Base-by-base conservation (phyloP, 1,140 invertebrate species). In the Sarcophaga bullata region DNA sequence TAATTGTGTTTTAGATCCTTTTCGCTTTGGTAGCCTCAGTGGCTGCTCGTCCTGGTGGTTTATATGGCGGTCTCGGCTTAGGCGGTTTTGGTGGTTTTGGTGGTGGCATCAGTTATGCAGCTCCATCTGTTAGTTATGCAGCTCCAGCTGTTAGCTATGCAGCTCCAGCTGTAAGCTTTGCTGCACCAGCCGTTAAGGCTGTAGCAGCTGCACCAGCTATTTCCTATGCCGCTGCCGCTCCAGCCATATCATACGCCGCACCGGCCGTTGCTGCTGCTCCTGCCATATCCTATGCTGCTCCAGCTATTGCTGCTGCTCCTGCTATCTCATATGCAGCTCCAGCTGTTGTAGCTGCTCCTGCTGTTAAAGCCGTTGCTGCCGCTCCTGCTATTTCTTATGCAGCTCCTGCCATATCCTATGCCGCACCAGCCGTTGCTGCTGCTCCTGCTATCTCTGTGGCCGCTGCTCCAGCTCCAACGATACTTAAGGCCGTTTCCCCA, bases 111-210 rank as follows among this genome's bases (percentile, higher is more conserved):
- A 68, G 62, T 48, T 76, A 81, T 54, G 85, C 86, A 49, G 84
- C 87, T 6, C 86, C 87, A 17, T 80, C 87, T 4, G 82, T 88
- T 50, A 68, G 86, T 48, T 86, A 86, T 81, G 87, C 86, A 49
- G 84, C 87, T 6, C 86, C 87, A 17, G 81, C 87, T 4, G 82
- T 88, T 50, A 68, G 86, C 46, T 86, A 86, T 81, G 87, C 85
- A 6, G 86, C 86, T 25, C 86, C 86, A 13, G 85, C 85, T 19
- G 85, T 86, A 10, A 86, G 87, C 80, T 88, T 87, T 75, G 86
- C 87, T 8, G 87, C 87, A 8, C 87, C 87, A 13, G 48, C 50
- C 1, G 49, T 80, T 17, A 17, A 78, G n/a, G 75, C 73, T 75
- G 73, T 52, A 8, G 75, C 82, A 3, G 54, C 82, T 48, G 82